Conservation (phyloP, 2,113 vertebrate genomes). For the Anas platyrhynchos region DNA sequence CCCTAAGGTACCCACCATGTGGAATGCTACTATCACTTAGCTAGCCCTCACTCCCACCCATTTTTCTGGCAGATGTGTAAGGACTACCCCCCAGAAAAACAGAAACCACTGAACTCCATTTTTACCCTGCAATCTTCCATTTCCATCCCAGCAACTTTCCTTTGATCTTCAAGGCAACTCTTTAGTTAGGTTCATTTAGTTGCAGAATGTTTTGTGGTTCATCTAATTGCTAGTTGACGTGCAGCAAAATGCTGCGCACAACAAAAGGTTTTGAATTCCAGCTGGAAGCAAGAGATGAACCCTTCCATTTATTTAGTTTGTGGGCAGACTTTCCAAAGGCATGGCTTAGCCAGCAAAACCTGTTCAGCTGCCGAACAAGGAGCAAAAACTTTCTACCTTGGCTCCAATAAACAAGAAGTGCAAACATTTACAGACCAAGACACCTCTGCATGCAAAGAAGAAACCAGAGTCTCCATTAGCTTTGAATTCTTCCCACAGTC, state of each 20-base stretch:
- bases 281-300: conserved; percentile 27
- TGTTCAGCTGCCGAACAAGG: neutral
- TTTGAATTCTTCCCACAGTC: neutral
- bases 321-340: conserved; percentile 5
- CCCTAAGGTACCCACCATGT: neutral
- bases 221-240: neutral
- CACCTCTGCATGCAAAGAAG: neutral
- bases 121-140: neutral
- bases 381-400: neutral
- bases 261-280: neutral
- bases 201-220: conserved; percentile 20
- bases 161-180: conserved; percentile 18
- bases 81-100: neutral
- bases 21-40: neutral
- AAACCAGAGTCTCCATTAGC: neutral
- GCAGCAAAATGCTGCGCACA: neutral
- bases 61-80: neutral
- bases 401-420: neutral
- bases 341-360: conserved; percentile 1
- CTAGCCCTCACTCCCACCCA: neutral
- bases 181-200: neutral
- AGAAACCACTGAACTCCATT: neutral
- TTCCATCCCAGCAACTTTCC: neutral
- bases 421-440: neutral
- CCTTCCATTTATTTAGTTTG: neutral